Evolutionary conservation across 2,888 invertebrate genomes (phyloP).

Genomic region (Rugalucina vietnamica): DNA sequence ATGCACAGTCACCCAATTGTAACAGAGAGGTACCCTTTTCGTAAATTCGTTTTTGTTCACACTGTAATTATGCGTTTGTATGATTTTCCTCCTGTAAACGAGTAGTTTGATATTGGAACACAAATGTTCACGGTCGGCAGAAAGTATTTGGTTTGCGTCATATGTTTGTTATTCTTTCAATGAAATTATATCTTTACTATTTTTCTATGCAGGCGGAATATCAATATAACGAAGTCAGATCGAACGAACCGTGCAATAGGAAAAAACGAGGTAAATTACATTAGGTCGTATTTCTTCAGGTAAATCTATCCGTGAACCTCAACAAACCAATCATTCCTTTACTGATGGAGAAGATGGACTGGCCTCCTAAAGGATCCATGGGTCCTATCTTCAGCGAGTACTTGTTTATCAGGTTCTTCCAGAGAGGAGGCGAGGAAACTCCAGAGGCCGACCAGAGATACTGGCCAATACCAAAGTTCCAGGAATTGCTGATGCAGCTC

Average conservation of each 20-base stretch:
- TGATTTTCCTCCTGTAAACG: too few species aligned
- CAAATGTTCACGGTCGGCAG: too few species aligned
- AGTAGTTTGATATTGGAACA: too few species aligned
- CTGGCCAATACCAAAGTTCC: slow-evolving; percentile 80
- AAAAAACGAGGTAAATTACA: too few species aligned
- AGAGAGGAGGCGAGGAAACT: slow-evolving; percentile 69
- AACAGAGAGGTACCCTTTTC: slow-evolving; percentile 78
- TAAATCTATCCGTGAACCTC: slow-evolving; percentile 78
- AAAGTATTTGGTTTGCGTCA: too few species aligned
- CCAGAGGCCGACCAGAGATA: slow-evolving; percentile 67
- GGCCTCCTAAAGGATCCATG: slow-evolving; percentile 83
- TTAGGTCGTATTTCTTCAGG: too few species aligned
- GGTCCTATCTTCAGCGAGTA: slow-evolving; percentile 83
- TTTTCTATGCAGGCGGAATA: too few species aligned
- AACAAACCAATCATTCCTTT: slow-evolving; percentile 82
- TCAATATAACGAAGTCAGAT: too few species aligned
- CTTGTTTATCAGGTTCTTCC: slow-evolving; percentile 80
- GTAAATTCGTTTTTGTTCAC: not conserved
- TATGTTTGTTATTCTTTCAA: too few species aligned
- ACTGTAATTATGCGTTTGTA: too few species aligned
- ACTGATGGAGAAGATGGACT: slow-evolving; percentile 80
- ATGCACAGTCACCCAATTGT: slow-evolving; percentile 82
- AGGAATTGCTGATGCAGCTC: slow-evolving; percentile 81
- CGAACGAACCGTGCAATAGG: too few species aligned
- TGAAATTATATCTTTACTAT: too few species aligned